phyloP scores from a whole-genome alignment of 2,888 invertebrate species.

The Tenthredo distinguenda region DNA sequence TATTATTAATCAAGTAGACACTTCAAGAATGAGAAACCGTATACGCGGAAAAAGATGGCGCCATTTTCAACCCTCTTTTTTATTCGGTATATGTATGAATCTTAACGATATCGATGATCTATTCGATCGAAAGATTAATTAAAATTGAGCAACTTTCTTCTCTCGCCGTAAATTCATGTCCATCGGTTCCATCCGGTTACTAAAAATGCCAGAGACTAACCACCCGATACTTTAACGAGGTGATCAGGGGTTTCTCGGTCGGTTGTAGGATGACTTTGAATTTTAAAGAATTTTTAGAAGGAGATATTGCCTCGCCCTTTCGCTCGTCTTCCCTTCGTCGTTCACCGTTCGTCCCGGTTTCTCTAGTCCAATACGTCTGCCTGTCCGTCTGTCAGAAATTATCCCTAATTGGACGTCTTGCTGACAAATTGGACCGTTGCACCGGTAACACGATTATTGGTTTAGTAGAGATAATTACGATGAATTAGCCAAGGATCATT shows the following conservation, averaged over 20 bases:
- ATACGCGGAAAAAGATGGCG: neutral
- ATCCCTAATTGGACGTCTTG: slow-evolving; percentile 70
- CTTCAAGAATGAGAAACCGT: neutral
- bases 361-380: slow-evolving; percentile 32
- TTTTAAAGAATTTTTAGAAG: slow-evolving; percentile 2
- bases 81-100: neutral
- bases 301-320: slow-evolving; percentile 39
- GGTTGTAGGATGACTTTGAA: slow-evolving; percentile 44
- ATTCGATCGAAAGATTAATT: neutral
- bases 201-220: neutral
- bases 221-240: slow-evolving; percentile 34
- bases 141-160: neutral
- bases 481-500: slow-evolving; percentile 32
- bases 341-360: neutral
- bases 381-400: slow-evolving; percentile 63
- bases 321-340: neutral
- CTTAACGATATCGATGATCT: neutral
- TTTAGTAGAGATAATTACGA: slow-evolving; percentile 25
- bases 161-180: neutral
- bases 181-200: slow-evolving; percentile 4
- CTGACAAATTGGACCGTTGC: slow-evolving; percentile 53
- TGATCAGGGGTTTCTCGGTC: slow-evolving; percentile 24
- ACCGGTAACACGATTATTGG: slow-evolving; percentile 44
- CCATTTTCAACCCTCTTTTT: neutral
- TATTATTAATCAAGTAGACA: neutral